These are phyloP conservation scores for Villa cingulata DNA, from an alignment of 2,888 invertebrate genomes.

Conservation along the genomic window DNA sequence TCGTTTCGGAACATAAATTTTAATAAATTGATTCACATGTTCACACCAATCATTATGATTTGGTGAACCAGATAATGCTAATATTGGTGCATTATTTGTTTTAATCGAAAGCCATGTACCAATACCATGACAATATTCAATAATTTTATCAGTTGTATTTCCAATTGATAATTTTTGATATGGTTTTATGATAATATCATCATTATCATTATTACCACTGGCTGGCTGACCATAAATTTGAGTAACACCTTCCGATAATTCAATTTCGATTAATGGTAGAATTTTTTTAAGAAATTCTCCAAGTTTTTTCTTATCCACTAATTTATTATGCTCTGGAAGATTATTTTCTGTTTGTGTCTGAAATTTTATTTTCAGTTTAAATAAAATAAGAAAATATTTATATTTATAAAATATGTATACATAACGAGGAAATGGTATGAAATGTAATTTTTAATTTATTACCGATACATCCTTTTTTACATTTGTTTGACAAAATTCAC, in stretches of 20 bases:
- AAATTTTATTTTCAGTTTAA: no score
- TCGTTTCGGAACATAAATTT: slow-evolving; percentile 27
- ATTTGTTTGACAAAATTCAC: slow-evolving; percentile 22
- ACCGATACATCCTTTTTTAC: slow-evolving; percentile 17
- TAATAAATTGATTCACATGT: slow-evolving; percentile 27
- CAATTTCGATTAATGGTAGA: slow-evolving; percentile 36
- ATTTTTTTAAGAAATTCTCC: slow-evolving; percentile 38
- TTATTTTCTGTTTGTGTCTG: slow-evolving; percentile 35
- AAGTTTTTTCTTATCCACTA: slow-evolving; percentile 35
- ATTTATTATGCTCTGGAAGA: slow-evolving; percentile 1
- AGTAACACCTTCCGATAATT: slow-evolving; percentile 34
- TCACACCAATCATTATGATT: slow-evolving; percentile 33
- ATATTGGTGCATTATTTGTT: slow-evolving; percentile 29
- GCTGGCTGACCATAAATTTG: slow-evolving; percentile 16
- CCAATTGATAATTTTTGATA: slow-evolving; percentile 26
- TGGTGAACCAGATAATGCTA: slow-evolving; percentile 25
- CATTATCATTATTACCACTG: not conserved
- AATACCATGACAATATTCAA: slow-evolving; percentile 23
- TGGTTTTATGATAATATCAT: slow-evolving; percentile 18
- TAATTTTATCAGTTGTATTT: no score
- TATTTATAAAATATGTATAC: not conserved
- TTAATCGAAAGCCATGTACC: slow-evolving; percentile 32
- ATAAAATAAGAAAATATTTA: not conserved
- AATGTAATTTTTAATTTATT: not conserved
- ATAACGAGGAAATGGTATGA: not conserved